Conservation (phyloP, 2,113 vertebrate genomes). For the Neomonachus schauinslandi region DNA sequence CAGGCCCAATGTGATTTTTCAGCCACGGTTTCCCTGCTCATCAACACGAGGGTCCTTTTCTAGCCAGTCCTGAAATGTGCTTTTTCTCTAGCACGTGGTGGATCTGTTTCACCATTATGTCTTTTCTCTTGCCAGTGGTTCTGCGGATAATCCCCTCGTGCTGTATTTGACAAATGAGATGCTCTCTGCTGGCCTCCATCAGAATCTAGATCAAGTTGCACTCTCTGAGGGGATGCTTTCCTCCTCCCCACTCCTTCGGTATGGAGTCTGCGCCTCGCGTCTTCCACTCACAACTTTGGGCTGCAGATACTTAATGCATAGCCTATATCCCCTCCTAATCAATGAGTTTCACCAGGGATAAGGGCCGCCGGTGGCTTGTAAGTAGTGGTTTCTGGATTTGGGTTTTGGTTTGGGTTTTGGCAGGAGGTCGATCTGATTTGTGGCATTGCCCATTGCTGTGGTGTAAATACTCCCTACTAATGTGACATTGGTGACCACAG, state of each 20-base stretch:
- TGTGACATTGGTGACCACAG: background rate
- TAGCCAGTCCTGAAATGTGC: background rate
- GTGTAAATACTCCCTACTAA: background rate
- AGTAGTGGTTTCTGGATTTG: background rate
- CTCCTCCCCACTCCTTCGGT: background rate
- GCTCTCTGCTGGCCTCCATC: background rate
- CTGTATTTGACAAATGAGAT: background rate
- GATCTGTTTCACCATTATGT: background rate
- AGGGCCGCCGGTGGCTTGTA: background rate
- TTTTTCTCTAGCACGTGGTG: background rate
- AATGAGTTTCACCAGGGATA: background rate
- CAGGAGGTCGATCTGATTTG: background rate
- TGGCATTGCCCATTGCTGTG: background rate
- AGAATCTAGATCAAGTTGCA: background rate
- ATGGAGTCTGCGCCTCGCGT: background rate
- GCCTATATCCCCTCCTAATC: background rate
- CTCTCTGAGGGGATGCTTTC: fast-evolving
- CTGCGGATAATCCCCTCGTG: background rate
- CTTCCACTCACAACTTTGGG: background rate
- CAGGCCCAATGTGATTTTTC: background rate
- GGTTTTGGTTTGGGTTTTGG: background rate
- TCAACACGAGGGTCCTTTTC: background rate
- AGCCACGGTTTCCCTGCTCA: background rate
- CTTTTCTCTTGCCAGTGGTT: background rate
- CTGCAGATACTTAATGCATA: background rate